Conservation (phyloP, 1,140 invertebrate species). For the Microplitis demolitor region DNA sequence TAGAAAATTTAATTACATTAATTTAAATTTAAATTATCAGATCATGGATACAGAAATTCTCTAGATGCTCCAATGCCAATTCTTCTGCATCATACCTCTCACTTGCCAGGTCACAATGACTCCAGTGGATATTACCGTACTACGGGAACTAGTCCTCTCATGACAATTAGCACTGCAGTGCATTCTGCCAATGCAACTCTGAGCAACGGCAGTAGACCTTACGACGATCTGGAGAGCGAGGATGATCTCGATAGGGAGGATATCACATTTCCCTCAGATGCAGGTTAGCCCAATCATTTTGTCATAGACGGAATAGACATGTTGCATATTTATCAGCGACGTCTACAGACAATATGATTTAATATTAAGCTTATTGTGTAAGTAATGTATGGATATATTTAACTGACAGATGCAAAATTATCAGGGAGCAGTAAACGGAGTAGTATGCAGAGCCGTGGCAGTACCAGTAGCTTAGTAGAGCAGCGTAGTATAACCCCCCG, state of each 20-base stretch:
- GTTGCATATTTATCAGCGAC: not conserved
- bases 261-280: conserved; percentile 80
- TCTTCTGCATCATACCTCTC: conserved; percentile 52
- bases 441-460: conserved; percentile 87
- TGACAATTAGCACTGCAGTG: conserved; percentile 58
- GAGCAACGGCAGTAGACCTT: conserved; percentile 69
- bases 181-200: conserved; percentile 59
- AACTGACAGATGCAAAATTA: conserved; percentile 60
- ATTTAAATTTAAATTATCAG: conserved; percentile 32
- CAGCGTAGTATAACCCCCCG: conserved; percentile 81
- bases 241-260: conserved; percentile 87
- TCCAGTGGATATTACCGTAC: conserved; percentile 54
- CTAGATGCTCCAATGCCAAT: conserved; percentile 49
- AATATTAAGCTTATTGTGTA: conserved; percentile 1
- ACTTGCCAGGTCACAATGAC: conserved; percentile 51
- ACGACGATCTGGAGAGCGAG: conserved; percentile 89
- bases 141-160: conserved; percentile 62
- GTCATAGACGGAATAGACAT: not conserved
- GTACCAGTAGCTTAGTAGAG: conserved; percentile 81
- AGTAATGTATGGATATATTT: conserved; percentile 27
- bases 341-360: not conserved
- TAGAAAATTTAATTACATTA: too few relatives aligned
- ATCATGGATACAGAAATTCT: conserved; percentile 55
- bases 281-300: conserved; percentile 61
- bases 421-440: conserved; percentile 83